phyloP scores from a whole-genome alignment of 2,113 vertebrate genomes.

The Choloepus hoffmanni region DNA sequence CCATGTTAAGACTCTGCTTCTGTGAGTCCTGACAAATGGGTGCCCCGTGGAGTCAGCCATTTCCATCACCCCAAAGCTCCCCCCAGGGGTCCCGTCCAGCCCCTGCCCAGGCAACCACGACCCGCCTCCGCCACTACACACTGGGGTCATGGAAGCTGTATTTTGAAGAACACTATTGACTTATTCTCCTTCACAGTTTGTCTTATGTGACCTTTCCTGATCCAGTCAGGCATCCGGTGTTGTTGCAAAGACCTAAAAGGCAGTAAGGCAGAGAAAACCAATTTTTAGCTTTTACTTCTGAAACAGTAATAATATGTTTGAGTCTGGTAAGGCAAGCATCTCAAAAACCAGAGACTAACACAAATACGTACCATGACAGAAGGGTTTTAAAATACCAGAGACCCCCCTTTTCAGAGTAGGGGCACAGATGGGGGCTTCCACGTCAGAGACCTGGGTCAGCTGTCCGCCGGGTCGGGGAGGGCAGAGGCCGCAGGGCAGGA shows the following conservation, averaged over 20 bases:
- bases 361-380: rapidly evolving
- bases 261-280: not conserved
- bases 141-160: not conserved
- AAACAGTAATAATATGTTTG: not conserved
- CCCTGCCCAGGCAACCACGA: not conserved
- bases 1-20: too few relatives aligned
- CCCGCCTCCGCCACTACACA: not conserved
- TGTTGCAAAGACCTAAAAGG: not conserved
- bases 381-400: not conserved
- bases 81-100: not conserved
- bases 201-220: too few relatives aligned
- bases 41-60: too few relatives aligned
- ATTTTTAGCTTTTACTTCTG: not conserved
- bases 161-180: not conserved
- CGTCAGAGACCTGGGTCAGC: not conserved
- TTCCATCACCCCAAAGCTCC: too few relatives aligned
- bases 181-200: not conserved
- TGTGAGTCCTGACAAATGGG: too few relatives aligned
- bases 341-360: not conserved
- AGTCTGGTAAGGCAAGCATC: not conserved
- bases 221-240: not conserved
- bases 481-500: too few relatives aligned
- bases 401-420: not conserved
- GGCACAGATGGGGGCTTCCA: rapidly evolving
- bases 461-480: rapidly evolving